phyloP scores from a whole-genome alignment of 2,113 vertebrate species.

The Tachuris rubrigastra region DNA sequence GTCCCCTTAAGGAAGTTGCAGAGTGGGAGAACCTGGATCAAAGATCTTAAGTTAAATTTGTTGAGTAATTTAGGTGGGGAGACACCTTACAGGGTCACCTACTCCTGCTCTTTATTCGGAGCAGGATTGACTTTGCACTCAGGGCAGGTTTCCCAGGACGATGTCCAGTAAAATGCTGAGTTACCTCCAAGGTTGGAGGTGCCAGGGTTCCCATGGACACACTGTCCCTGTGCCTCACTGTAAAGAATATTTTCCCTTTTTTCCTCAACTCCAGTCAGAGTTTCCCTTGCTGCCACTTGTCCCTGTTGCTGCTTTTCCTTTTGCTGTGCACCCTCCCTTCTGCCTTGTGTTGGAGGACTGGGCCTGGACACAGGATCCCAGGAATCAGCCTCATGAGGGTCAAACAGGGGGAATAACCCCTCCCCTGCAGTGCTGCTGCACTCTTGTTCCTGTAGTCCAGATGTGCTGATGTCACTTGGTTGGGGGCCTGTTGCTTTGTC shows the following conservation, averaged over 20 bases:
- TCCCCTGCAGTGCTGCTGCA: background rate
- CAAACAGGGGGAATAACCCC: background rate
- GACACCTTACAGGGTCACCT: background rate
- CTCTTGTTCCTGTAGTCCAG: background rate
- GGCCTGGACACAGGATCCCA: background rate
- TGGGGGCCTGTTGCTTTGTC: constrained; percentile 49
- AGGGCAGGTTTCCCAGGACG: background rate
- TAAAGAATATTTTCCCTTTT: background rate
- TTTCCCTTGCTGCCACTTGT: background rate
- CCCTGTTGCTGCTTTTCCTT: background rate
- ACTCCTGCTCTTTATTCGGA: background rate
- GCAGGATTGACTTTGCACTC: background rate
- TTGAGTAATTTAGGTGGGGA: background rate
- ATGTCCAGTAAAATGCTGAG: background rate
- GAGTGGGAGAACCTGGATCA: background rate
- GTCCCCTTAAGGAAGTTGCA: background rate
- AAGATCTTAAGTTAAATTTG: background rate
- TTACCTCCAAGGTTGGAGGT: background rate
- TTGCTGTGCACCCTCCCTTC: background rate
- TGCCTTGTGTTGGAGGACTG: background rate
- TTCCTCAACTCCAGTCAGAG: background rate
- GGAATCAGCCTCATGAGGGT: background rate
- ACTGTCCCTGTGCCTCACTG: background rate
- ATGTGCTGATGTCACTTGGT: constrained; percentile 13
- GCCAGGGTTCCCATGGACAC: background rate